A percentile compares a stretch with the other conserved stretches of the same genome.
Conservation (phyloP, 2,888 invertebrate genomes). For the Gandaritis pyraliata region DNA sequence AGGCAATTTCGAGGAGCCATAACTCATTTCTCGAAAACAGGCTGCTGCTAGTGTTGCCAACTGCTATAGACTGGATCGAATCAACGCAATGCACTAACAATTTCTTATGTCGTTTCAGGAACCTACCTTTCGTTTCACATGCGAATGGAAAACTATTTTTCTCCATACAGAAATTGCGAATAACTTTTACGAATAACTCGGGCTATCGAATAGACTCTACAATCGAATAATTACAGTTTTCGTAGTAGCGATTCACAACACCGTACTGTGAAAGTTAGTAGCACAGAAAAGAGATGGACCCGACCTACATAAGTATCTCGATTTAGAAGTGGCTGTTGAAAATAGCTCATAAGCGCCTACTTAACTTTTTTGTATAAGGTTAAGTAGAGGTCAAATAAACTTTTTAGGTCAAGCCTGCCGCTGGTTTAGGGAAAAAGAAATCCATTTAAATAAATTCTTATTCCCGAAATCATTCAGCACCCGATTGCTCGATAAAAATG, state of each 20-base stretch:
- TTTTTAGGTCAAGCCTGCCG: not conserved
- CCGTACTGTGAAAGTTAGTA: too few species aligned
- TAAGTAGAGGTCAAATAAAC: constrained; percentile 1
- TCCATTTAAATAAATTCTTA: not conserved
- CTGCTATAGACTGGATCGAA: constrained; percentile 13
- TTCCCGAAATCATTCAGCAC: not conserved
- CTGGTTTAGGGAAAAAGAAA: not conserved
- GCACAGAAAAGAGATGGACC: too few species aligned
- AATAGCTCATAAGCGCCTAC: not conserved
- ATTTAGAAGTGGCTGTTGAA: not conserved
- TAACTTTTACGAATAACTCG: too few species aligned
- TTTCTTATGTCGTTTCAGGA: not conserved
- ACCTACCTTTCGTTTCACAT: too few species aligned
- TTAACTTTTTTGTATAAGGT: not conserved
- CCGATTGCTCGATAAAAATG: not conserved
- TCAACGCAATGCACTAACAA: not conserved
- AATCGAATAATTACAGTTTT: not conserved
- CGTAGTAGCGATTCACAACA: not conserved
- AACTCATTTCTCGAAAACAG: constrained; percentile 71
- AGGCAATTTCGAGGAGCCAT: constrained; percentile 77
- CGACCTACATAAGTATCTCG: not conserved
- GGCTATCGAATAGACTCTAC: too few species aligned
- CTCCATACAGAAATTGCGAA: too few species aligned
- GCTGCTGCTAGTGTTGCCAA: constrained; percentile 39
- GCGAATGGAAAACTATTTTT: too few species aligned